These are phyloP conservation scores for Pterobdella sp. DNA, from an alignment of 2,888 invertebrate species.

Conservation along the genomic window DNA sequence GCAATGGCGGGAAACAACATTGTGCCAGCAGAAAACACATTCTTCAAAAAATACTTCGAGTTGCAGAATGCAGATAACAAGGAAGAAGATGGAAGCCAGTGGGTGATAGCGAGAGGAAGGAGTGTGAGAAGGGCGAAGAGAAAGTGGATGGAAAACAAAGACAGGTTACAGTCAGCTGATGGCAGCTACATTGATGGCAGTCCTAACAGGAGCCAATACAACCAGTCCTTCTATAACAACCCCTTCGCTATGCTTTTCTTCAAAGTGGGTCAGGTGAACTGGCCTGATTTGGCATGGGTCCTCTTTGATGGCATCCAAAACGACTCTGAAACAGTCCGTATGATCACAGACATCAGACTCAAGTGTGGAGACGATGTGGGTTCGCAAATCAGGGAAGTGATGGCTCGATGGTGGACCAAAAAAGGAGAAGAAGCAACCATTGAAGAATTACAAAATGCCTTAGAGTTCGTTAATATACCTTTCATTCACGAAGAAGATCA, in stretches of 20 bases:
- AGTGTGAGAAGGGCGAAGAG: conserved; percentile 27
- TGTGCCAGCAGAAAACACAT: conserved; percentile 13
- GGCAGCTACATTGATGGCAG: conserved; percentile 7
- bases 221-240: conserved; percentile 21
- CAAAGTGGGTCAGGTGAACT: conserved; percentile 37
- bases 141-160: conserved; percentile 18
- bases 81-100: conserved; percentile 35
- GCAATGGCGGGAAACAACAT: conserved; percentile 28
- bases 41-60: conserved; percentile 18
- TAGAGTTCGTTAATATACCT: conserved; percentile 36
- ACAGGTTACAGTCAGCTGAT: conserved; percentile 6
- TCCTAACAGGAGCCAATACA: conserved; percentile 10
- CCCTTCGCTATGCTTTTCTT: conserved; percentile 38
- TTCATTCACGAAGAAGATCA: conserved; percentile 37
- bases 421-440: conserved; percentile 37
- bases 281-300: conserved; percentile 39
- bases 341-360: conserved; percentile 38
- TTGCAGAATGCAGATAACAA: background rate
- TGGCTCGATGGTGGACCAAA: conserved; percentile 39
- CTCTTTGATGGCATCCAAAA: conserved; percentile 37
- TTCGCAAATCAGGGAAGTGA: conserved; percentile 38
- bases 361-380: conserved; percentile 35
- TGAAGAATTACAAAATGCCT: conserved; percentile 36
- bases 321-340: conserved; percentile 36
- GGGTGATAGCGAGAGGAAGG: conserved; percentile 39